Conservation (phyloP, 2,797 vertebrate species). For the Mareca strepera region DNA sequence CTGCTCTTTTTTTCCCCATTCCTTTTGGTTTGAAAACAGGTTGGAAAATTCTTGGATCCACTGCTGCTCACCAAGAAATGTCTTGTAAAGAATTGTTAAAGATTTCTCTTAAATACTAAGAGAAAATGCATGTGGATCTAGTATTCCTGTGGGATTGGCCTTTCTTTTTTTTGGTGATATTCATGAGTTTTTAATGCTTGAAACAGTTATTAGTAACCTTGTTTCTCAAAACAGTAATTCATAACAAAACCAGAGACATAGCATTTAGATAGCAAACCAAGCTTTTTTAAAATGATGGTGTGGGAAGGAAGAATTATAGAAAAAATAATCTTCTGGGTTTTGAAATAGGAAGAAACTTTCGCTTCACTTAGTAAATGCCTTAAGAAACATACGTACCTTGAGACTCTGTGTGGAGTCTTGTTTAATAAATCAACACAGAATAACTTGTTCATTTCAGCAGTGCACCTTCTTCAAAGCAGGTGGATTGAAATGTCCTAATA, state of each 20-base stretch:
- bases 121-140: background rate
- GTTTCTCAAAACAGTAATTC: background rate
- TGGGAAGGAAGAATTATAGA: background rate
- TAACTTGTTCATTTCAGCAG: background rate
- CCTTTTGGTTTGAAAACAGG: background rate
- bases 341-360: background rate
- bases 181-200: background rate
- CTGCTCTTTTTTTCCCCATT: background rate
- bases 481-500: background rate
- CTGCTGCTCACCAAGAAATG: background rate
- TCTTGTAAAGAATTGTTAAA: background rate
- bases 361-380: background rate
- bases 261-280: background rate
- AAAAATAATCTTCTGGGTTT: background rate
- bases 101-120: background rate
- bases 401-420: background rate
- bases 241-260: background rate
- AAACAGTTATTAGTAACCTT: background rate
- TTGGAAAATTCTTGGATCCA: accelerated
- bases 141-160: background rate
- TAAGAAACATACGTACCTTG: background rate
- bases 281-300: no score
- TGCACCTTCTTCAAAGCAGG: background rate
- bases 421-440: background rate
- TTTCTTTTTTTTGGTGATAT: background rate